Percentiles rank a stretch among this genome's conserved stretches.
Conservation (phyloP, 2,113 vertebrate species). For the Saccopteryx bilineata region DNA sequence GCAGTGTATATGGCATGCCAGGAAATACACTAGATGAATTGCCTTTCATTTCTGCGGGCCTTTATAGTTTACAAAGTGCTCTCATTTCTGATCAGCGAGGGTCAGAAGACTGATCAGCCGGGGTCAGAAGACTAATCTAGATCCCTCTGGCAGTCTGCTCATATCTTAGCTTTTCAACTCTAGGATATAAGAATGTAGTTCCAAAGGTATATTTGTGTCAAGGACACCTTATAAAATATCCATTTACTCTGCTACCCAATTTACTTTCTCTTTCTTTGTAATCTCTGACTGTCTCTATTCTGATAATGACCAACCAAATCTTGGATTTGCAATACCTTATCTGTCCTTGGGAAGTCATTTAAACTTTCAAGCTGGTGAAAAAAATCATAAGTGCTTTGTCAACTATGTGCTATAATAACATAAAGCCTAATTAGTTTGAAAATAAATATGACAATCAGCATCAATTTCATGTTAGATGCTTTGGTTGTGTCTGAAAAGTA, state of each 20-base stretch:
- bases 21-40: not conserved
- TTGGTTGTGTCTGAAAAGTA: not conserved
- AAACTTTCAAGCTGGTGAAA: conserved; percentile 14
- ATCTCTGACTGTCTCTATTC: not conserved
- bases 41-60: conserved; percentile 3
- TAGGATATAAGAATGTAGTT: not conserved
- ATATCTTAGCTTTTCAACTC: not conserved
- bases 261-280: conserved; percentile 33
- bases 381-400: conserved; percentile 9
- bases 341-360: conserved; percentile 25
- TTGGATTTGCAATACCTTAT: not conserved
- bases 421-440: conserved; percentile 43
- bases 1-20: not conserved
- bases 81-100: not conserved
- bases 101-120: not conserved
- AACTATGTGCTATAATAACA: not conserved
- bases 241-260: not conserved
- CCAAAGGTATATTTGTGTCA: conserved; percentile 1
- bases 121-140: not conserved
- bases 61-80: conserved; percentile 11
- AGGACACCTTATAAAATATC: conserved; percentile 36
- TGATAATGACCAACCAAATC: conserved; percentile 25
- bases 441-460: not conserved
- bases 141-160: not conserved
- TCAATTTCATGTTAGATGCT: not conserved